A percentile compares a stretch with the other conserved stretches of the same genome.
Evolutionary conservation across 35 echinoderm and acorn worm genomes (phyloP).

Genomic region (Nesometra sesokonis): DNA sequence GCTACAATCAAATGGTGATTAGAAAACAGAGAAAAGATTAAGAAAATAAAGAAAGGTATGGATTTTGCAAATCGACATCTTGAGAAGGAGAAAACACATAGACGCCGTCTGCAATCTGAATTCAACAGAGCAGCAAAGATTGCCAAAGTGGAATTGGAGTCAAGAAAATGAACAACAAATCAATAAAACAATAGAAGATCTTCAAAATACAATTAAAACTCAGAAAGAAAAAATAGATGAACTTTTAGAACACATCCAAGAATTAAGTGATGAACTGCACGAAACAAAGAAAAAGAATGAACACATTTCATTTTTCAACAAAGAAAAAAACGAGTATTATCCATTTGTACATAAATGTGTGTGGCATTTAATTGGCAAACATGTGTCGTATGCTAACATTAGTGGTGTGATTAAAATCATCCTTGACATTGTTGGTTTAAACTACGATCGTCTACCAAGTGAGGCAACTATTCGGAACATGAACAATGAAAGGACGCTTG

Average conservation of each 20-base stretch:
- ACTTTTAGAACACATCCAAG: too few relatives aligned
- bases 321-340: not conserved
- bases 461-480: not conserved
- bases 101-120: not conserved
- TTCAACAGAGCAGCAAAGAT: not conserved
- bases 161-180: not conserved
- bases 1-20: not conserved
- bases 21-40: not conserved
- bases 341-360: conserved; percentile 17
- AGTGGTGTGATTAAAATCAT: not conserved
- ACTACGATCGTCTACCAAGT: not conserved
- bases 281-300: too few relatives aligned
- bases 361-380: not conserved
- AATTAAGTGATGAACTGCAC: too few relatives aligned
- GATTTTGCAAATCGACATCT: not conserved
- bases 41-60: not conserved
- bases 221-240: not conserved
- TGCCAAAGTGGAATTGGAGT: not conserved
- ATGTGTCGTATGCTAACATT: conserved; percentile 4
- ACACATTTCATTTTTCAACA: not conserved
- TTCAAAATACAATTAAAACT: not conserved
- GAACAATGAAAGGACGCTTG: conserved; percentile 10
- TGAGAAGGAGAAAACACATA: not conserved
- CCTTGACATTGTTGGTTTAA: not conserved
- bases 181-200: not conserved